Evolutionary conservation across 2,888 invertebrate species (phyloP).

Genomic region (Leucophora obtusa): DNA sequence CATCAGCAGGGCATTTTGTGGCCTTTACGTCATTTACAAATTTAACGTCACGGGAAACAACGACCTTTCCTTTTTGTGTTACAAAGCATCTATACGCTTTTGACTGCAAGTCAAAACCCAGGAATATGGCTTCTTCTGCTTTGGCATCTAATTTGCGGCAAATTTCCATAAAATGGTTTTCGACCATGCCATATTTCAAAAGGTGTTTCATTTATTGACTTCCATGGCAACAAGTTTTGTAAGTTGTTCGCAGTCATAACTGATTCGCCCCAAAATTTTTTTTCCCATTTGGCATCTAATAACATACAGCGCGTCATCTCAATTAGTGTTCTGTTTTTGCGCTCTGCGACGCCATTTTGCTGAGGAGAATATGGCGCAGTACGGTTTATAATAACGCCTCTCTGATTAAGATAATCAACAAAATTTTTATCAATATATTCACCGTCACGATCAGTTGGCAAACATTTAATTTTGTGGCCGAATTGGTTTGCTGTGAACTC

Average conservation of each 20-base stretch:
- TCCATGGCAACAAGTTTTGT: conserved; percentile 29
- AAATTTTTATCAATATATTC: conserved; percentile 66
- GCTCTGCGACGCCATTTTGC: conserved; percentile 62
- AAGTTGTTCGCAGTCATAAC: conserved; percentile 31
- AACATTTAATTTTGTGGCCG: conserved; percentile 35
- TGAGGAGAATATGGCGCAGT: conserved; percentile 56
- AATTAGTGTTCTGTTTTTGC: conserved; percentile 59
- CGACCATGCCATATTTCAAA: conserved; percentile 31
- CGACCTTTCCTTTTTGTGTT: conserved; percentile 30
- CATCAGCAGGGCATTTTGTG: not conserved
- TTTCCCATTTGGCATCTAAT: conserved; percentile 13
- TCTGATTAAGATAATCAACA: conserved; percentile 57
- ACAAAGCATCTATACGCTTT: conserved; percentile 62
- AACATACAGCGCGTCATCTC: conserved; percentile 52
- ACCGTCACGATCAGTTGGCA: conserved; percentile 54
- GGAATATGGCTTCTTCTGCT: conserved; percentile 54
- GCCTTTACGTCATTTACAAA: not conserved
- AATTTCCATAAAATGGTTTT: conserved; percentile 34
- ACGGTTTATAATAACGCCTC: conserved; percentile 66
- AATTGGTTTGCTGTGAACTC: conserved; percentile 52
- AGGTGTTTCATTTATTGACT: conserved; percentile 23
- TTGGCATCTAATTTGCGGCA: conserved; percentile 57
- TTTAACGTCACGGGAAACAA: conserved; percentile 27
- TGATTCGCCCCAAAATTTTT: conserved; percentile 34
- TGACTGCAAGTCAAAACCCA: conserved; percentile 59